Evolutionary conservation across 2,797 vertebrate species (phyloP).

Genomic region (Tenualosa ilisha): DNA sequence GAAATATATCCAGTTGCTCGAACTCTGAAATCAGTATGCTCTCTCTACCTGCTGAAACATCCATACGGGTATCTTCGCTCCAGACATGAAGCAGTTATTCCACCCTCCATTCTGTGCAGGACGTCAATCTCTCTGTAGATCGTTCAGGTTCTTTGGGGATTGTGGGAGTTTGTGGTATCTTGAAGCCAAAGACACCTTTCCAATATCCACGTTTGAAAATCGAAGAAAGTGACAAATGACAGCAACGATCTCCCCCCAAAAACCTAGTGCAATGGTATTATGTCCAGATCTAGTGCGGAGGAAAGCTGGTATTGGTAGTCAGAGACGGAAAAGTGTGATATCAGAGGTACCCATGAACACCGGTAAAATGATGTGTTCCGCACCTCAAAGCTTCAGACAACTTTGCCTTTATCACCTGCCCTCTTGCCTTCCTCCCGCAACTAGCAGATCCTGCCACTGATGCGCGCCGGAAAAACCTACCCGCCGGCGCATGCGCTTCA

Average conservation of each 20-base stretch:
- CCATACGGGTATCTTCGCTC: constrained; percentile 69
- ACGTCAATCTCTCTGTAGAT: constrained; percentile 42
- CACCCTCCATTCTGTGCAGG: constrained; percentile 70
- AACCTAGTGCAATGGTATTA: constrained; percentile 57
- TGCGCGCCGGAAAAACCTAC: constrained; percentile 69
- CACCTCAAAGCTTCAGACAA: constrained; percentile 34
- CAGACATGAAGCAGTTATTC: constrained; percentile 66
- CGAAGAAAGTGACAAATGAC: constrained; percentile 37
- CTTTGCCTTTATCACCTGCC: constrained; percentile 74
- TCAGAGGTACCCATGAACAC: constrained; percentile 27
- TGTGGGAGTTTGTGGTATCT: constrained; percentile 23
- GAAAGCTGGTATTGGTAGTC: not conserved
- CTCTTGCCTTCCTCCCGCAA: constrained; percentile 65
- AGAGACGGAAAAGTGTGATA: not conserved
- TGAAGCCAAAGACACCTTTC: constrained; percentile 40
- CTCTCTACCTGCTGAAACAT: constrained; percentile 72
- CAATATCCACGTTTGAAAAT: constrained; percentile 46
- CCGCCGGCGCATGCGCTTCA: constrained; percentile 84
- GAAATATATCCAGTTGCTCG: constrained; percentile 54
- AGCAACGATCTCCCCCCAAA: constrained; percentile 38
- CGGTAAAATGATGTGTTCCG: constrained; percentile 53
- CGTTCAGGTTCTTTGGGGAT: constrained; percentile 33
- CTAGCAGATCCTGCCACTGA: constrained; percentile 59
- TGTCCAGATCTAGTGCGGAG: constrained; percentile 54
- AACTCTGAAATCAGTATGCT: constrained; percentile 55